Base-by-base conservation (phyloP, 2,888 invertebrate species). In the Amblyjoppa fuscipennis region DNA sequence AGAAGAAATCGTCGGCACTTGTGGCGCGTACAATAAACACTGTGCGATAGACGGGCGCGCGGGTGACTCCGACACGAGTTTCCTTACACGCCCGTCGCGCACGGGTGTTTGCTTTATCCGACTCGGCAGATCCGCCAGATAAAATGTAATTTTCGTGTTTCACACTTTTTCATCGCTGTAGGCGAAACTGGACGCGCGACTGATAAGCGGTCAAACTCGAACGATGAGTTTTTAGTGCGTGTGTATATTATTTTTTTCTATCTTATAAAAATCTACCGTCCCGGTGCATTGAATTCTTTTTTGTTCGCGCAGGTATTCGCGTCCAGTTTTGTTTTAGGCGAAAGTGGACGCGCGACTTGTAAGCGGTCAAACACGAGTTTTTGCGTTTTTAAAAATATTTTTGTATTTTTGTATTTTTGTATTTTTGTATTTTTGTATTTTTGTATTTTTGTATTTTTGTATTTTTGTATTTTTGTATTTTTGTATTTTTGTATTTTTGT, bases 91-190 rank as follows among this genome's bases (percentile, higher is more conserved):
- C 59, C 74, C 79, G 79, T 79, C 74, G 85, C 56, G 74, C 81
- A 56, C 85, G 81, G 82, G 73, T 78, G 69, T 85, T 85, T 79
- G 68, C 66, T 82, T 88, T 89, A 89, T 89, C 45, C 89, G 82
- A 85, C 75, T 69, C 82, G 59, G 45, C 56, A 75, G 79, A 87
- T 87, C 86, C 80, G 81, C 3, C 45, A 88, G 89, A 84, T 85
- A 87, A 87, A 88, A 88, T 70, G 85, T 87, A 83, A 87, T 86
- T 86, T 87, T 89, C 88, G 87, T 88, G 87, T 59, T 84, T 86
- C 83, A 87, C 88, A 87, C 70, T 81, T 66, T 86, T 87, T 59
- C 16, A 84, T 89, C 87, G 81, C 64, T 28, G 78, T 74, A 51
- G 77, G 80, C 68, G 79, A 76, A 66, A 53, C 41, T 13, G 66